Conservation (phyloP, 92 coral and sea anemone species). For the Ricordea florida region DNA sequence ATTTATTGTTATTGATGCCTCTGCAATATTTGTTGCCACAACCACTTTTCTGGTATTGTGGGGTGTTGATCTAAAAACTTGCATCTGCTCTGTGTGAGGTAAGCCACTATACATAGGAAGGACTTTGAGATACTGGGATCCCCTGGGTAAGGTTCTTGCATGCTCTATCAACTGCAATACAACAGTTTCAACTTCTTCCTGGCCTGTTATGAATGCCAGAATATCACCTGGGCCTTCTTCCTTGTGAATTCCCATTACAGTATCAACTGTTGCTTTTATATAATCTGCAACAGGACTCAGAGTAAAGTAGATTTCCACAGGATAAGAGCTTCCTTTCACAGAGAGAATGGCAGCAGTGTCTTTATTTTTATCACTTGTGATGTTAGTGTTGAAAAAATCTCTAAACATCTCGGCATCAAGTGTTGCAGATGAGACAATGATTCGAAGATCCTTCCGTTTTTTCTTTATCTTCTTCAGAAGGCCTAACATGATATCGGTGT, state of each 20-base stretch:
- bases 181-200: slow-evolving; percentile 95
- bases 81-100: slow-evolving; percentile 97
- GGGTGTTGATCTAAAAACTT: slow-evolving; percentile 78
- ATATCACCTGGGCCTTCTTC: slow-evolving; percentile 95
- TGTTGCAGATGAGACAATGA: slow-evolving; percentile 93
- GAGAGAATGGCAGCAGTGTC: slow-evolving; percentile 94
- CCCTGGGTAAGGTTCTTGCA: slow-evolving; percentile 87
- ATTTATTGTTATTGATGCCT: slow-evolving; percentile 95
- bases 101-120: slow-evolving; percentile 98
- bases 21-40: slow-evolving; percentile 97
- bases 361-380: slow-evolving; percentile 78
- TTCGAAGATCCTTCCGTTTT: slow-evolving; percentile 78
- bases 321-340: slow-evolving; percentile 95
- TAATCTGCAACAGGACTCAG: slow-evolving; percentile 95
- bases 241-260: slow-evolving; percentile 95
- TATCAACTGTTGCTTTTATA: slow-evolving; percentile 86
- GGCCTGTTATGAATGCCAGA: slow-evolving; percentile 96
- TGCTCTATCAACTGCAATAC: slow-evolving; percentile 87
- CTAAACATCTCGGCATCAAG: slow-evolving; percentile 98
- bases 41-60: slow-evolving; percentile 91
- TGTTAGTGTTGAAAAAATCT: slow-evolving; percentile 86
- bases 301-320: slow-evolving; percentile 81
- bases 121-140: slow-evolving; percentile 89
- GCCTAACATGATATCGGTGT: slow-evolving; percentile 95
- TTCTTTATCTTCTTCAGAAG: slow-evolving; percentile 93